Percentiles rank a stretch among this genome's conserved stretches.
These are phyloP conservation scores for Euzetes globulus DNA, from an alignment of 2,888 invertebrate species.

Conservation along the genomic window DNA sequence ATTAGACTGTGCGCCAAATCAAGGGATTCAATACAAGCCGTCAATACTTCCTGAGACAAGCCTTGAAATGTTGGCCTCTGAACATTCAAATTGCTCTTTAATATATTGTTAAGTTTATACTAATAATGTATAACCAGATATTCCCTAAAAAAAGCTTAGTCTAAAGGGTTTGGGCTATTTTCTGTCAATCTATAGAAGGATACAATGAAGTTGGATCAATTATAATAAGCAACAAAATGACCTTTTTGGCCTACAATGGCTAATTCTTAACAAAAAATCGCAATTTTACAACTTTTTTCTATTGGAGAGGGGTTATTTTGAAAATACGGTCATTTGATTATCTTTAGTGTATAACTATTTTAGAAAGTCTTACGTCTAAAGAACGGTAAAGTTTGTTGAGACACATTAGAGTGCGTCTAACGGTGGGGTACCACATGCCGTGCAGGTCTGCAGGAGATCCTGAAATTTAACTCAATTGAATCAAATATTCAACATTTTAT, in stretches of 20 bases:
- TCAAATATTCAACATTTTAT: neutral
- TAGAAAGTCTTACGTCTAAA: constrained; percentile 57
- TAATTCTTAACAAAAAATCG: too few species aligned
- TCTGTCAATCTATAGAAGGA: too few species aligned
- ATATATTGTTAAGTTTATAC: neutral
- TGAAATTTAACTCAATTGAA: constrained; percentile 32
- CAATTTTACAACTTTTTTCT: too few species aligned
- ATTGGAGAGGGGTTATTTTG: too few species aligned
- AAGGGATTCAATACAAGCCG: constrained; percentile 83
- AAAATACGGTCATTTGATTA: too few species aligned
- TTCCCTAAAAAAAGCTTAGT: too few species aligned
- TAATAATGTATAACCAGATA: too few species aligned
- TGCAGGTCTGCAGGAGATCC: constrained; percentile 90
- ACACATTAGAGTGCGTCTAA: constrained; percentile 85
- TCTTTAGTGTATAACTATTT: too few species aligned
- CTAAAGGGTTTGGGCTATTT: too few species aligned
- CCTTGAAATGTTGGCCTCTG: constrained; percentile 90
- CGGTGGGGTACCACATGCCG: constrained; percentile 99
- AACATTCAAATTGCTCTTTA: constrained; percentile 27
- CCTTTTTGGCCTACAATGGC: too few species aligned
- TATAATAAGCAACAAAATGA: too few species aligned
- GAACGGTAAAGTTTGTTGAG: constrained; percentile 85
- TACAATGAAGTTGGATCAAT: too few species aligned
- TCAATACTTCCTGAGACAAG: constrained; percentile 88
- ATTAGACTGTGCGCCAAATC: constrained; percentile 73